Percentiles rank a stretch among this genome's conserved stretches.
Evolutionary conservation across 2,888 invertebrate genomes (phyloP).

Genomic region (Drosophila atroscutellata): DNA sequence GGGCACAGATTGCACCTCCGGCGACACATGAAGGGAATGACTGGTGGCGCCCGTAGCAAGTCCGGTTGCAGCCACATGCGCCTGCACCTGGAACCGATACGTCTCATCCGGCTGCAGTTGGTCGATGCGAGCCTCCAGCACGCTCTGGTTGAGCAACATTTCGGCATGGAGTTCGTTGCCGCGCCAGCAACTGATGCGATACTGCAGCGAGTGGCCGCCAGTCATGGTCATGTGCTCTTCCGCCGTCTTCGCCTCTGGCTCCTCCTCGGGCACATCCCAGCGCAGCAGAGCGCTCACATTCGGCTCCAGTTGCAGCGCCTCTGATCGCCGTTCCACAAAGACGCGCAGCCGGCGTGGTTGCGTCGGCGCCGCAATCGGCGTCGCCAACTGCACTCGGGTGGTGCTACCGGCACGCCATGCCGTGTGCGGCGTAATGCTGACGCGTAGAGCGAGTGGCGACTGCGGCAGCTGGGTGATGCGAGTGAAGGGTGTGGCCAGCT

Average conservation of each 20-base stretch:
- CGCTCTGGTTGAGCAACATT: conserved; percentile 68
- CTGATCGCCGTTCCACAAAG: conserved; percentile 88
- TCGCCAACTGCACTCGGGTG: conserved; percentile 88
- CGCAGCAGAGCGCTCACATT: conserved; percentile 89
- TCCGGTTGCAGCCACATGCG: conserved; percentile 92
- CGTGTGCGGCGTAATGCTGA: conserved; percentile 92
- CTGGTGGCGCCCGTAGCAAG: conserved; percentile 89
- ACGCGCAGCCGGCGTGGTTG: conserved; percentile 90
- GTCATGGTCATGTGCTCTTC: background rate
- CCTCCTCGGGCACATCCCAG: conserved; percentile 90
- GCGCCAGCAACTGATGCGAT: conserved; percentile 88
- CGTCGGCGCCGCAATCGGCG: conserved; percentile 93
- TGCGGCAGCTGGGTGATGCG: conserved; percentile 81
- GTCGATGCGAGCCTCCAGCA: conserved; percentile 86
- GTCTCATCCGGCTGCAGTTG: conserved; percentile 87
- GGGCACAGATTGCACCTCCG: conserved; percentile 92
- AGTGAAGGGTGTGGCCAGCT: conserved; percentile 82
- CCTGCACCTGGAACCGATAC: conserved; percentile 91
- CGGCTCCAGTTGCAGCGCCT: conserved; percentile 72
- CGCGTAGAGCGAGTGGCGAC: conserved; percentile 90
- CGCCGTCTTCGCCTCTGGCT: background rate
- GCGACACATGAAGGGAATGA: conserved; percentile 88
- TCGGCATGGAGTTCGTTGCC: conserved; percentile 77
- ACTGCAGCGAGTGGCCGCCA: conserved; percentile 86
- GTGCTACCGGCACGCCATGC: conserved; percentile 92